phyloP scores from a whole-genome alignment of 2,888 invertebrate genomes.

The Mamestra brassicae region DNA sequence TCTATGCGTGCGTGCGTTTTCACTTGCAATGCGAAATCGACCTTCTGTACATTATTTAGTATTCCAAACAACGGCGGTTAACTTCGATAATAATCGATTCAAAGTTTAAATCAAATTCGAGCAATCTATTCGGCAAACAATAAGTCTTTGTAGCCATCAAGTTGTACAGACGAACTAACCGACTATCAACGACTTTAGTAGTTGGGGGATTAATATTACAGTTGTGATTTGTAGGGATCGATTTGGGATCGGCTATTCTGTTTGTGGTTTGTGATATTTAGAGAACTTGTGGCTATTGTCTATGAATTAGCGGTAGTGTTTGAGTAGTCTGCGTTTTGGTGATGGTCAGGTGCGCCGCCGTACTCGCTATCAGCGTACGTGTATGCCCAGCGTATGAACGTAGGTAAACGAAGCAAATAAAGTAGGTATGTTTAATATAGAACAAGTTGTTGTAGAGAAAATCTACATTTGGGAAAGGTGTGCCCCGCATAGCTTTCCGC shows the following conservation, averaged over 20 bases:
- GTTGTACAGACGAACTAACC: constrained; percentile 53
- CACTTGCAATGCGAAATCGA: not conserved
- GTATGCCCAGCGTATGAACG: not conserved
- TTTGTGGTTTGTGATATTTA: constrained; percentile 25
- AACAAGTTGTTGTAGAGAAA: too few relatives aligned
- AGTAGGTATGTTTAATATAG: too few relatives aligned
- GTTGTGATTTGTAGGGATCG: constrained; percentile 45
- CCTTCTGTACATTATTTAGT: not conserved
- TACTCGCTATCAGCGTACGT: not conserved
- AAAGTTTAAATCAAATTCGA: constrained; percentile 65
- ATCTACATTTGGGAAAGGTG: too few relatives aligned
- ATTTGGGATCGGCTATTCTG: constrained; percentile 28
- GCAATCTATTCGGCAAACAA: constrained; percentile 59
- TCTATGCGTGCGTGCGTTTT: too few relatives aligned
- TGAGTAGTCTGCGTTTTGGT: not conserved
- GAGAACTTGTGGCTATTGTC: constrained; percentile 6
- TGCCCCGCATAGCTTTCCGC: too few relatives aligned
- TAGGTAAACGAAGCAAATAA: not conserved
- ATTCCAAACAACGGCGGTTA: not conserved
- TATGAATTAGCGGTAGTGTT: constrained; percentile 5
- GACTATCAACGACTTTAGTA: constrained; percentile 31
- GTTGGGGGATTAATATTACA: constrained; percentile 47
- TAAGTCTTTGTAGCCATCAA: constrained; percentile 40
- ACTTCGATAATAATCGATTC: constrained; percentile 48
- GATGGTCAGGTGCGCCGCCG: not conserved